Evolutionary conservation across 1,140 invertebrate species (phyloP), one percentile per base, ranked within the genome.

Genomic region (Heliconius nattereri): DNA sequence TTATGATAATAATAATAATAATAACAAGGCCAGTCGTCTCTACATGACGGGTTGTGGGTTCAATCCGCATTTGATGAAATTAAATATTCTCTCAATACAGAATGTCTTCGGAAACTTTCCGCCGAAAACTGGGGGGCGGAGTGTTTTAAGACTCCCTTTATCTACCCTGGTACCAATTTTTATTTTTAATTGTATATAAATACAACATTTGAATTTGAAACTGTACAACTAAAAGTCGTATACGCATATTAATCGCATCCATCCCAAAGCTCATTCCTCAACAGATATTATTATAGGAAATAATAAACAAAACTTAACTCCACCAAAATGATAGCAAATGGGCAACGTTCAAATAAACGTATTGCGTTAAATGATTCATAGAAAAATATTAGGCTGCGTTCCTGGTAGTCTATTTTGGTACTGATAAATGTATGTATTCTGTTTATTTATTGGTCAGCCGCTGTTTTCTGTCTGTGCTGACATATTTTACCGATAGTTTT

Each of bases 321-420:
- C 23, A 66, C 60, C 23, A 66, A 66, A 35, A 66, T 29, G 60
- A 66, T 66, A 66, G 60, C 60, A 66, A 66, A 66, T 66, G 26
- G 60, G 60, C 60, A 66, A 66, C 60, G 60, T 66, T 66, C 60
- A 66, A 66, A 66, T 66, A 72, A 26, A 79, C 57, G 35, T 80
- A 85, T 82, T 82, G 73, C 81, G 73, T 73, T 74, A 78, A 82
- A 82, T 84, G 84, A 84, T 85, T 85, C 84, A 85, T 83, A 84
- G 80, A 77, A 84, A 85, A 85, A 85, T 84, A 84, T 82, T 73
- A 72, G 76, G 29, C 78, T 37, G 71, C 49, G 75, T 83, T 77
- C 78, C 66, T 78, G 71, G 73, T 37, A 78, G 79, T 82, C 80
- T 85, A 85, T 85, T 85, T 82, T 71, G 73, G 78, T 40, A 16